Conservation (phyloP, 2,113 vertebrate genomes). For the Meleagris gallopavo region DNA sequence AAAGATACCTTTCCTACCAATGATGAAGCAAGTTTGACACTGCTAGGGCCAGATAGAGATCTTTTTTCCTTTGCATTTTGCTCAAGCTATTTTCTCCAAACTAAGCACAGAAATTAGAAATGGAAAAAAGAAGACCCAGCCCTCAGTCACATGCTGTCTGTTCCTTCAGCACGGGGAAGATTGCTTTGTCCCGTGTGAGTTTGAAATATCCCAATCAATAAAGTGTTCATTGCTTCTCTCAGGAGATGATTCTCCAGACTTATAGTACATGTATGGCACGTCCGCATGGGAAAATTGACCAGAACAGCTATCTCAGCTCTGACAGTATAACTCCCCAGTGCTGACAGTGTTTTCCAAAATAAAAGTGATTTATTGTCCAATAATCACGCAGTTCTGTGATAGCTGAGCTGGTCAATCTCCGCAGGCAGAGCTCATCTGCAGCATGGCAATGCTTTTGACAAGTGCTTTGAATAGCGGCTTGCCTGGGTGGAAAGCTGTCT, state of each 20-base stretch:
- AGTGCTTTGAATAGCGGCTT: constrained; percentile 11
- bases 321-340: neutral
- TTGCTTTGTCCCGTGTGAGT: constrained; percentile 24
- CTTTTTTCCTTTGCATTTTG: neutral
- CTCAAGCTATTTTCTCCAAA: constrained; percentile 1
- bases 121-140: neutral
- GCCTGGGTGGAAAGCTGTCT: neutral
- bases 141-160: neutral
- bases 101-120: neutral
- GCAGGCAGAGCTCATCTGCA: neutral
- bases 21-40: neutral
- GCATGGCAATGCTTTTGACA: neutral
- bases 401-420: neutral
- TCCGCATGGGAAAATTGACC: constrained; percentile 8
- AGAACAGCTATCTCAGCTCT: constrained; percentile 10
- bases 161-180: neutral
- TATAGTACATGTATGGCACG: constrained; percentile 4
- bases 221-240: constrained; percentile 24
- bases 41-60: neutral
- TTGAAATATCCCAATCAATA: constrained; percentile 42
- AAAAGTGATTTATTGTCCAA: constrained; percentile 36
- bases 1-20: neutral
- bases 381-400: constrained; percentile 2
- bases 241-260: constrained; percentile 15
- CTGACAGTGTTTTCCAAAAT: constrained; percentile 37